Evolutionary conservation across 2,888 invertebrate species (phyloP).

Genomic region (Caenorhabditis sp.): DNA sequence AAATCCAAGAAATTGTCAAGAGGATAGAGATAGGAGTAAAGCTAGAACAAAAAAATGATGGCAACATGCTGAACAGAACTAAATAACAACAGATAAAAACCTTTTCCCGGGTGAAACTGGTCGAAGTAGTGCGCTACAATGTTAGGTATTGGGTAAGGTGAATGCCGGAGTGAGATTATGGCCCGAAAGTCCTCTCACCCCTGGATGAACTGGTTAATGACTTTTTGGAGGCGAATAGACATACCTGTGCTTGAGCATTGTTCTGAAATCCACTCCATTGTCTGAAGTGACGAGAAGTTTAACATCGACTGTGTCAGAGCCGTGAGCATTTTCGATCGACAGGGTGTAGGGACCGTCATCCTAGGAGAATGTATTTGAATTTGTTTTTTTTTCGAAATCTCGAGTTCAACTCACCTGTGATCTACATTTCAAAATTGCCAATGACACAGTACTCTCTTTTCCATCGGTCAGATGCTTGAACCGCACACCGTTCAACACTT

Average conservation of each 20-base stretch:
- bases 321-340: conserved; percentile 89
- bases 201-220: no score
- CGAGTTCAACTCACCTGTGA: conserved; percentile 74
- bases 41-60: background rate
- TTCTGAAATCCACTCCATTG: conserved; percentile 88
- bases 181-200: no score
- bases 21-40: background rate
- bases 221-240: background rate
- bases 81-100: background rate
- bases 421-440: conserved; percentile 92
- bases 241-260: conserved; percentile 87
- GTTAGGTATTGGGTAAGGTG: background rate
- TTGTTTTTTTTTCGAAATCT: conserved; percentile 2
- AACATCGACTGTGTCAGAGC: conserved; percentile 94
- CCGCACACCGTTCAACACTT: conserved; percentile 85
- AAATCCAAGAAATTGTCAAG: background rate
- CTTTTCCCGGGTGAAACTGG: conserved; percentile 5
- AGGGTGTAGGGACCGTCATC: conserved; percentile 85
- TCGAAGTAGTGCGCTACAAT: conserved; percentile 10
- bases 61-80: background rate
- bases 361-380: conserved; percentile 12
- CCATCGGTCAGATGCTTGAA: conserved; percentile 94
- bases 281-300: conserved; percentile 84
- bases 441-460: conserved; percentile 86
- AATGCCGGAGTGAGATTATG: no score